phyloP scores from a whole-genome alignment of 53 echinoderm and acorn worm genomes.

The Mesocentrotus franciscanus region DNA sequence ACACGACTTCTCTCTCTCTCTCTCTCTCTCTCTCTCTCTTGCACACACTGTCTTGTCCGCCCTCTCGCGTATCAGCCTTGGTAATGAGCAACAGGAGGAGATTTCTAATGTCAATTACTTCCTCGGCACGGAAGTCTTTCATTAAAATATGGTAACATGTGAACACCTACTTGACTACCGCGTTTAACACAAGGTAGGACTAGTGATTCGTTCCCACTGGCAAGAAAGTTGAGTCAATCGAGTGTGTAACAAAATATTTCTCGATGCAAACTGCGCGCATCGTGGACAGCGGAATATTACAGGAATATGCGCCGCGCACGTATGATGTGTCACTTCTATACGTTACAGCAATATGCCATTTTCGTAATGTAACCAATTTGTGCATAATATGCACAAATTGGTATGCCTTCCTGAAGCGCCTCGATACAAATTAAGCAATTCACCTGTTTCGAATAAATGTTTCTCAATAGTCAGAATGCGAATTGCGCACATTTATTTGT shows the following conservation, averaged over 20 bases:
- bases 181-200: neutral
- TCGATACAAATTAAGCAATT: no score
- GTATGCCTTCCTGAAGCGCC: no score
- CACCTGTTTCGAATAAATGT: no score
- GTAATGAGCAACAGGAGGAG: constrained; percentile 29
- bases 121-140: constrained; percentile 52
- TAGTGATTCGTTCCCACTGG: neutral
- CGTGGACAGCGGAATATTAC: neutral
- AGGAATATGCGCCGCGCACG: neutral
- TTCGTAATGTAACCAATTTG: no score
- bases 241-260: neutral
- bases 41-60: neutral
- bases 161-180: constrained; percentile 17
- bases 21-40: constrained; percentile 3
- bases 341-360: no score
- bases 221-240: neutral
- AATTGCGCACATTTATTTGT: no score
- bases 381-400: no score
- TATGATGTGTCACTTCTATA: neutral
- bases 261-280: neutral
- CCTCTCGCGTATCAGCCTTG: neutral
- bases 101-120: constrained; percentile 7
- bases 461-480: no score
- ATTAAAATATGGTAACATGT: neutral
- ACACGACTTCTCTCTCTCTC: neutral